These are phyloP conservation scores for Tinea pellionella DNA, from an alignment of 2,888 invertebrate genomes.

Conservation along the genomic window DNA sequence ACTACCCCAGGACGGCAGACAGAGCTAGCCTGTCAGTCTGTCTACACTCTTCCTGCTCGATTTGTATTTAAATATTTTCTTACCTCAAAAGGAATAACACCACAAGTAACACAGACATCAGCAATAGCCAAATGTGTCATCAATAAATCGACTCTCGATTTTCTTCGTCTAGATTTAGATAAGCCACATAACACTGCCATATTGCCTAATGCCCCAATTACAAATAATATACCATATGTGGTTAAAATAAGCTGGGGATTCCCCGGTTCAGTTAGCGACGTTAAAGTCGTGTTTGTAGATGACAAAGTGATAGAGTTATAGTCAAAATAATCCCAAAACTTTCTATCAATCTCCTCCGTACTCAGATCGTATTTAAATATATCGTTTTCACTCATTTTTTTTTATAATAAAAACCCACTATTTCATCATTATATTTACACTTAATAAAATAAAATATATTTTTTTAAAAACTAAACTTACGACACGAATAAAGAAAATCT, in stretches of 20 bases:
- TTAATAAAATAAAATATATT: neutral
- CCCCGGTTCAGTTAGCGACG: constrained; percentile 20
- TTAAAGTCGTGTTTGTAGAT: constrained; percentile 16
- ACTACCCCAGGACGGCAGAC: no score
- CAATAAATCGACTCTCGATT: constrained; percentile 81
- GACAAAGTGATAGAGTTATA: constrained; percentile 15
- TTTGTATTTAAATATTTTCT: no score
- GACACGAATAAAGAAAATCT: neutral
- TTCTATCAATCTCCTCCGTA: constrained; percentile 25
- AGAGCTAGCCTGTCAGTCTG: no score
- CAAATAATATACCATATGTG: constrained; percentile 72
- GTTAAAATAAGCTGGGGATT: constrained; percentile 59
- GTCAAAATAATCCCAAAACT: constrained; percentile 55
- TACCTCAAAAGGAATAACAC: constrained; percentile 81
- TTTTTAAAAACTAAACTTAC: no score
- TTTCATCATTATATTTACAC: neutral
- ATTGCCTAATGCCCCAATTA: constrained; percentile 78
- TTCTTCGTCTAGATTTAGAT: constrained; percentile 71
- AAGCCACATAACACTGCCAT: constrained; percentile 76
- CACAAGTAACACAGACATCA: constrained; percentile 83
- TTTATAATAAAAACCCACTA: neutral
- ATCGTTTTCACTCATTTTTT: neutral
- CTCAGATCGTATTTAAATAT: neutral
- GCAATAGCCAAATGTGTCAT: constrained; percentile 83
- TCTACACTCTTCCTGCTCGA: no score